Evolutionary conservation across 2,797 vertebrate species (phyloP).

Genomic region (Decapterus maruadsi): DNA sequence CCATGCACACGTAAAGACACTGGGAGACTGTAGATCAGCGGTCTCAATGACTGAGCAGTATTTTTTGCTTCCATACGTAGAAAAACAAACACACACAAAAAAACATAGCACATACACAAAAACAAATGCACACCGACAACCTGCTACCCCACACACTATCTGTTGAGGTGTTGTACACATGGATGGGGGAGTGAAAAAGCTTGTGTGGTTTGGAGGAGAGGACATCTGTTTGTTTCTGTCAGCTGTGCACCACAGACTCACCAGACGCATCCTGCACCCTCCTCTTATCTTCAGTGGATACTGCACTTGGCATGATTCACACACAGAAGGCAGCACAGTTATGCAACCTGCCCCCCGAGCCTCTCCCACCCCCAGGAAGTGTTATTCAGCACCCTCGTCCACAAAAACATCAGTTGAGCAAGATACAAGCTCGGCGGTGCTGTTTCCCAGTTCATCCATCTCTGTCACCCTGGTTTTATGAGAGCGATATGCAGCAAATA

Average conservation of each 20-base stretch:
- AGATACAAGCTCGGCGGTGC: background rate
- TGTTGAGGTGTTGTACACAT: slow-evolving; percentile 4
- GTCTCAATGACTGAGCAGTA: slow-evolving; percentile 40
- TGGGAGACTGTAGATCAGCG: slow-evolving; percentile 36
- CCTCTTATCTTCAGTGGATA: background rate
- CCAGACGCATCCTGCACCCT: background rate
- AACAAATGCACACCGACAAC: slow-evolving; percentile 15
- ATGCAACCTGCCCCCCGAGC: slow-evolving; percentile 51
- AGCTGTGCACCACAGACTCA: slow-evolving; percentile 21
- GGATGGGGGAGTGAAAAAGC: slow-evolving; percentile 3
- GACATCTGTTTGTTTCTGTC: background rate
- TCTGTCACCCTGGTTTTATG: slow-evolving; percentile 15
- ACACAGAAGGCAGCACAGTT: slow-evolving; percentile 38
- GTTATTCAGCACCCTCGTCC: slow-evolving; percentile 37
- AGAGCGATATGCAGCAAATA: slow-evolving; percentile 10
- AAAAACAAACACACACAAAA: slow-evolving; percentile 1
- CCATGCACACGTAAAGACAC: background rate
- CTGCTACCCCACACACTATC: background rate
- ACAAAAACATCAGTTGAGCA: slow-evolving; percentile 34
- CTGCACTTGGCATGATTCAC: slow-evolving; percentile 37
- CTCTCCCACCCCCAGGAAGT: slow-evolving; percentile 56
- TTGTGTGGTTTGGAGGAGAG: slow-evolving; percentile 11
- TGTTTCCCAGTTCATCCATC: slow-evolving; percentile 28
- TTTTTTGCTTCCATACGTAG: slow-evolving; percentile 63
- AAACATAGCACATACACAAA: background rate